Conservation (phyloP, 1,140 invertebrate genomes). For the Thrips palmi region DNA sequence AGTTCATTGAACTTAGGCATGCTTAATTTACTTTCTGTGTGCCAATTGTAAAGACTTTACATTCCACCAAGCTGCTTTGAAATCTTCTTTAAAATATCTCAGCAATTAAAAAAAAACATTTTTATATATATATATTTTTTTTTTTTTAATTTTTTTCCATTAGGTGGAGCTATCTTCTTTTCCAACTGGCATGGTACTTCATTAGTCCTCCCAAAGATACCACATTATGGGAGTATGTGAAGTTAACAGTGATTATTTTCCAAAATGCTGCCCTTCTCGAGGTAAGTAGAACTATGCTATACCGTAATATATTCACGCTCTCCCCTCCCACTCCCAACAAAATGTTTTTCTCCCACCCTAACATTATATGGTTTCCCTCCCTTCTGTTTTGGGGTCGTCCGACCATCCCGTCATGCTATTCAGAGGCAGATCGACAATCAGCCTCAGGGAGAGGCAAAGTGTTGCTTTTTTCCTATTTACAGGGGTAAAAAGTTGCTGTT, state of each 20-base stretch:
- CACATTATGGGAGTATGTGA: slow-evolving; percentile 47
- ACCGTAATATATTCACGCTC: neutral
- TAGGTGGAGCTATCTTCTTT: slow-evolving; percentile 59
- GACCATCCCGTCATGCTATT: no score
- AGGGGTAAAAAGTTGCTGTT: no score
- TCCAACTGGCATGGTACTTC: slow-evolving; percentile 35
- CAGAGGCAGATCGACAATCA: no score
- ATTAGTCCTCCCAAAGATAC: slow-evolving; percentile 17
- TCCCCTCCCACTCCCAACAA: no score
- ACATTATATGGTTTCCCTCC: no score
- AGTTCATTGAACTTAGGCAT: slow-evolving; percentile 11
- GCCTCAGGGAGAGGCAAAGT: no score
- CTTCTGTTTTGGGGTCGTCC: no score
- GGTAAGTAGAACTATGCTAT: slow-evolving; percentile 34
- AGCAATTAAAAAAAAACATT: no score
- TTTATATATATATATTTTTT: slow-evolving; percentile 2
- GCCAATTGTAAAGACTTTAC: no score
- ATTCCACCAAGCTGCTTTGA: neutral
- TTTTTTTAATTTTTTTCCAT: slow-evolving; percentile 23
- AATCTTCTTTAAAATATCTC: slow-evolving; percentile 1
- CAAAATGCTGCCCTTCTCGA: slow-evolving; percentile 82
- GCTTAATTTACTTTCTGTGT: no score
- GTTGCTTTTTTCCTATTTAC: no score
- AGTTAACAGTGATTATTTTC: slow-evolving; percentile 55
- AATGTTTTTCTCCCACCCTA: no score